Evolutionary conservation across 2,797 vertebrate species (phyloP).

Genomic region (Macrochelys suwanniensis): DNA sequence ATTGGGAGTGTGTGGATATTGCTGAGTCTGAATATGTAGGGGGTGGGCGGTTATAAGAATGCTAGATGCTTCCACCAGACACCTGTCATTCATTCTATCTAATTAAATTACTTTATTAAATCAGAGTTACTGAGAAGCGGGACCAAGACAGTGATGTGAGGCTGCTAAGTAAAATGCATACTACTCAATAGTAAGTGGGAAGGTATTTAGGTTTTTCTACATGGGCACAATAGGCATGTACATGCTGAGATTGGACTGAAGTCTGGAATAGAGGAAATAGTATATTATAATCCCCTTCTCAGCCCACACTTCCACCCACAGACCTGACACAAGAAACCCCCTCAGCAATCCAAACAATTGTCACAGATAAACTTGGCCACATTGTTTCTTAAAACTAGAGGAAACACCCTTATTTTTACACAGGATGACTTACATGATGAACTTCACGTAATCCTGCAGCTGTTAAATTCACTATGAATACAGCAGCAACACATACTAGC

Average conservation of each 20-base stretch:
- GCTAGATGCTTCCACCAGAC: not conserved
- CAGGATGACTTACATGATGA: not conserved
- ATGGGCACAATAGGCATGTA: fast-evolving
- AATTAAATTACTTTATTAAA: not conserved
- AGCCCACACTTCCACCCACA: not conserved
- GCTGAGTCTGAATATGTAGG: not conserved
- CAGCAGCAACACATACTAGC: not conserved
- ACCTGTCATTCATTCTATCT: not conserved
- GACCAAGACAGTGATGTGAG: not conserved
- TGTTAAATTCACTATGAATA: conserved; percentile 25
- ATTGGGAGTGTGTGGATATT: not conserved
- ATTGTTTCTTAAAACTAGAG: conserved; percentile 23
- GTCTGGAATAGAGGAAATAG: not conserved
- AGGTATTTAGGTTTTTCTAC: not conserved
- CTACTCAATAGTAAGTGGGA: not conserved
- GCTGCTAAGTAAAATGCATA: not conserved
- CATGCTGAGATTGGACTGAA: not conserved
- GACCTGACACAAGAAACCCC: not conserved
- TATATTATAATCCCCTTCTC: conserved; percentile 33
- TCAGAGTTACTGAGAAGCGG: not conserved
- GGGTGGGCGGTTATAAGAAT: not conserved
- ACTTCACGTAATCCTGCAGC: not conserved
- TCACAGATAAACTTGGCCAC: not conserved
- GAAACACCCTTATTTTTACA: conserved; percentile 44
- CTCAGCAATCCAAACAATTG: not conserved